phyloP scores from a whole-genome alignment of 2,888 invertebrate genomes.

The Harpalus rufipes region DNA sequence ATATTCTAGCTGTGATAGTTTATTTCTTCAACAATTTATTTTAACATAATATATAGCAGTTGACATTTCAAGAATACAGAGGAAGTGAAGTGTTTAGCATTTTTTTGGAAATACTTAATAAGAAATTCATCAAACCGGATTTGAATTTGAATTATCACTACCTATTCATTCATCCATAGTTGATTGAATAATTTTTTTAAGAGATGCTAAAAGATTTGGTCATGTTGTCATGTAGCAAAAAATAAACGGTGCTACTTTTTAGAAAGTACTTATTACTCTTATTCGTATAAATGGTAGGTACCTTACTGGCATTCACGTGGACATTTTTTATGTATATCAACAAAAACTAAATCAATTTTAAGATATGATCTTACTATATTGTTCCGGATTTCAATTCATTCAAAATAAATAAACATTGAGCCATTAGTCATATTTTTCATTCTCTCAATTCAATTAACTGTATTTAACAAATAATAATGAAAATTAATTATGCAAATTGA shows the following conservation, averaged over 20 bases:
- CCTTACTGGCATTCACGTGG: not conserved
- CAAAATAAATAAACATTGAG: constrained; percentile 23
- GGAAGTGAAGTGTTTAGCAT: no score
- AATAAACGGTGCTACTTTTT: not conserved
- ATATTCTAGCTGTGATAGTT: no score
- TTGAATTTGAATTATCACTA: no score
- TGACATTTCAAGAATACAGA: no score
- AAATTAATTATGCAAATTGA: constrained; percentile 41
- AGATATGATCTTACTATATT: not conserved
- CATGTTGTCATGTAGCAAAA: not conserved
- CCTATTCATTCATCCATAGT: no score
- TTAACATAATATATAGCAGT: no score
- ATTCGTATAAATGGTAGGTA: not conserved
- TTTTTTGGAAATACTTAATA: no score
- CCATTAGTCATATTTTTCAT: constrained; percentile 12
- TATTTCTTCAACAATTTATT: no score
- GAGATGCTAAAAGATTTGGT: no score
- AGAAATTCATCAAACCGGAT: no score
- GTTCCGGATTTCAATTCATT: constrained; percentile 15
- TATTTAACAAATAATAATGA: constrained; percentile 42
- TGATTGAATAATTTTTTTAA: no score
- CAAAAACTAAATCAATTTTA: constrained; percentile 13
- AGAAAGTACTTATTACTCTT: not conserved
- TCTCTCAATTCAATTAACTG: constrained; percentile 37
- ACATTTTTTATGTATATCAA: not conserved